Conservation (phyloP, 1,140 invertebrate genomes). For the Apis florea region DNA sequence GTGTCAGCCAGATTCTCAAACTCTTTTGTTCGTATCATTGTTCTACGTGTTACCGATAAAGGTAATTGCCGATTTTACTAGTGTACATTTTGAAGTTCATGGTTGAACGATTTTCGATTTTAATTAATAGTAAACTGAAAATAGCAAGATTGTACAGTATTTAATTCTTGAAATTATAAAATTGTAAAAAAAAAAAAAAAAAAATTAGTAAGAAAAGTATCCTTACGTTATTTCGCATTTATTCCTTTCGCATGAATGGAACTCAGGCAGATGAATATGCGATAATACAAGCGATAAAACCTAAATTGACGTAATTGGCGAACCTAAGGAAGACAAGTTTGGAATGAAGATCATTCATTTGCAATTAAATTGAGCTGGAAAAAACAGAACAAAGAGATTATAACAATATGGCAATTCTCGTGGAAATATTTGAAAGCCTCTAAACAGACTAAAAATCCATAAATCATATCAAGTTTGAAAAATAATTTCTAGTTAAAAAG, state of each 20-base stretch:
- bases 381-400: neutral
- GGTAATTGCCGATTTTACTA: neutral
- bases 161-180: neutral
- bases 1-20: slow-evolving; percentile 65
- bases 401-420: neutral
- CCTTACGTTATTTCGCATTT: neutral
- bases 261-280: neutral
- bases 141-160: neutral
- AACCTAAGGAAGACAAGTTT: slow-evolving; percentile 4
- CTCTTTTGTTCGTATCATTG: slow-evolving; percentile 57
- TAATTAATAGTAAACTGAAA: neutral
- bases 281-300: neutral
- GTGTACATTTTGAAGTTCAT: neutral
- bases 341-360: neutral
- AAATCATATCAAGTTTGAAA: neutral
- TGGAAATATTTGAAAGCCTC: neutral
- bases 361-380: neutral
- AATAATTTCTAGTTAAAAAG: no score
- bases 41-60: slow-evolving; percentile 36
- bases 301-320: neutral
- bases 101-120: neutral
- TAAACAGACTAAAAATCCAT: neutral
- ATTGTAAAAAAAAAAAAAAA: neutral
- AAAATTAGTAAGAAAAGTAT: no score
- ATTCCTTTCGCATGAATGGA: neutral